These are phyloP conservation scores for Lateolabrax maculatus DNA, from an alignment of 2,797 vertebrate species.

Conservation along the genomic window DNA sequence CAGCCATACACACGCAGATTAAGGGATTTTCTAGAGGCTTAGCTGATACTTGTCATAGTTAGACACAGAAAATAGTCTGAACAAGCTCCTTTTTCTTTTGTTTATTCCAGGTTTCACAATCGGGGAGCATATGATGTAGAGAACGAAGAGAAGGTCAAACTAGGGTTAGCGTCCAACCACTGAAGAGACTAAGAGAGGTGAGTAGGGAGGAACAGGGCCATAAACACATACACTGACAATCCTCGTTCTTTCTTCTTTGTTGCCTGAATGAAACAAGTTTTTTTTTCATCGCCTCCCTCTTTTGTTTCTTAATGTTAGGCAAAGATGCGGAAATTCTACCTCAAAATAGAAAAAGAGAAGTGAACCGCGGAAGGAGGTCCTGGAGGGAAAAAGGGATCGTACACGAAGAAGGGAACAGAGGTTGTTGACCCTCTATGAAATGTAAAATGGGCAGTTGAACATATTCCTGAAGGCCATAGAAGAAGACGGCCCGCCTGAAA, in stretches of 20 bases:
- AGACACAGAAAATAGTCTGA: slow-evolving; percentile 29
- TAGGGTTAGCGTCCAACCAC: slow-evolving; percentile 91
- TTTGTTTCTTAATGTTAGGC: slow-evolving; percentile 60
- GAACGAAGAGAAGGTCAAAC: slow-evolving; percentile 97
- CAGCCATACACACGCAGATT: not conserved
- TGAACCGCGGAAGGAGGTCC: slow-evolving; percentile 72
- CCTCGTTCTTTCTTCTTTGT: not conserved
- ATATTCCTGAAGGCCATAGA: slow-evolving; percentile 58
- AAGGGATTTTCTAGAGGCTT: not conserved
- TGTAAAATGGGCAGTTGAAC: slow-evolving; percentile 48
- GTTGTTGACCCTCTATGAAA: slow-evolving; percentile 50
- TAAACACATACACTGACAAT: slow-evolving; percentile 11
- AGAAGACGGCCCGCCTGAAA: slow-evolving; percentile 59
- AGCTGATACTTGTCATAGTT: not conserved
- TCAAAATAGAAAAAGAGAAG: slow-evolving; percentile 83
- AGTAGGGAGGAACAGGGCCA: slow-evolving; percentile 53
- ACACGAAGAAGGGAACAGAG: slow-evolving; percentile 71
- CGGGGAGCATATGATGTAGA: slow-evolving; percentile 96
- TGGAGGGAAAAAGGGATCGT: slow-evolving; percentile 66
- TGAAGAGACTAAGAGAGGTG: slow-evolving; percentile 86
- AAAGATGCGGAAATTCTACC: slow-evolving; percentile 87
- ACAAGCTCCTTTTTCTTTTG: slow-evolving; percentile 38
- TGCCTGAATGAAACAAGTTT: not conserved
- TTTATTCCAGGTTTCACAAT: slow-evolving; percentile 92
- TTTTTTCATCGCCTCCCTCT: slow-evolving; percentile 36